These are phyloP conservation scores for Cygnus olor DNA, from an alignment of 2,797 vertebrate genomes.

Conservation along the genomic window DNA sequence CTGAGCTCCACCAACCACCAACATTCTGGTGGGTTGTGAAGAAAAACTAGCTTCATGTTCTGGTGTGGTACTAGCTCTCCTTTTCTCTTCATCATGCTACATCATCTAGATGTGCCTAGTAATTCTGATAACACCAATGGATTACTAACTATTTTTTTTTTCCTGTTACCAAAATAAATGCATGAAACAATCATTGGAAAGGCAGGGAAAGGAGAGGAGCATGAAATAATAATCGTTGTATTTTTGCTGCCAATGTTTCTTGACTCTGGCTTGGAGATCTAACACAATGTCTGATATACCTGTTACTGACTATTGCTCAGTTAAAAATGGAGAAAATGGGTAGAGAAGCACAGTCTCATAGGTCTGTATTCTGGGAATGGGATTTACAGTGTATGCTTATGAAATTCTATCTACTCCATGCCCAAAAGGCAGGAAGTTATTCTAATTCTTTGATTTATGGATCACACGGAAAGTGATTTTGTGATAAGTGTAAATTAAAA, in stretches of 20 bases:
- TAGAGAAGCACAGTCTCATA: not conserved
- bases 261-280: not conserved
- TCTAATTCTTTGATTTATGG: not conserved
- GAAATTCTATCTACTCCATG: not conserved
- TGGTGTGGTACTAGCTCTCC: not conserved
- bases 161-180: not conserved
- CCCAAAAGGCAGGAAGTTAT: not conserved
- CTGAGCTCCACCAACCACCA: not conserved
- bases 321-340: not conserved
- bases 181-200: not conserved
- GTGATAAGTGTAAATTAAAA: slow-evolving; percentile 9
- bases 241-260: not conserved
- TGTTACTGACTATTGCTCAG: not conserved
- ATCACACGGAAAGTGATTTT: not conserved
- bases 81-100: not conserved
- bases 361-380: not conserved
- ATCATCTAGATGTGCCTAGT: not conserved
- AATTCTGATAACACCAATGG: not conserved
- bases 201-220: not conserved
- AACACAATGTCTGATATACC: not conserved
- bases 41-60: not conserved
- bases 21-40: not conserved
- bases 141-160: not conserved
- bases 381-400: not conserved
- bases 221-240: not conserved